phyloP scores from a whole-genome alignment of 1,140 invertebrate species.

The Trachelipus rathkii region DNA sequence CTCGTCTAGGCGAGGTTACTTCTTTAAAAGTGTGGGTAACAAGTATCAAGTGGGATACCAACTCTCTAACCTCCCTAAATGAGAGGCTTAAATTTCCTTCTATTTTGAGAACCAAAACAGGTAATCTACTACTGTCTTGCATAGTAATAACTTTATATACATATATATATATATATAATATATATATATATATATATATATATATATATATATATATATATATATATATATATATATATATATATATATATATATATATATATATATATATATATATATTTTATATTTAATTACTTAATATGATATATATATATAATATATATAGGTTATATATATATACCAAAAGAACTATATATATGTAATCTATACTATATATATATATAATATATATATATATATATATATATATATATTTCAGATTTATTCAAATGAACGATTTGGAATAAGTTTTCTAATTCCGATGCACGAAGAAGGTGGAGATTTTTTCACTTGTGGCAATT shows the following conservation, averaged over 20 bases:
- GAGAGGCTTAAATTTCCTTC: too few species aligned
- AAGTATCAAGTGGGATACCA: too few species aligned
- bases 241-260: neutral
- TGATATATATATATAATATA: too few species aligned
- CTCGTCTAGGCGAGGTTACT: too few species aligned
- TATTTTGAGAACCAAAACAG: too few species aligned
- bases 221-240: neutral
- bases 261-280: neutral
- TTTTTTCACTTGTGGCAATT: slow-evolving; percentile 47
- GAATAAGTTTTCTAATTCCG: slow-evolving; percentile 46
- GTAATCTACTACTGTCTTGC: too few species aligned
- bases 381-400: neutral
- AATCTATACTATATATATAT: too few species aligned
- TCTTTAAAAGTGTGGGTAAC: too few species aligned
- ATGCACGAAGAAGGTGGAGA: slow-evolving; percentile 45
- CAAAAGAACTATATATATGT: too few species aligned
- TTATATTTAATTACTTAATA: too few species aligned
- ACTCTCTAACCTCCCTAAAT: too few species aligned
- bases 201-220: neutral
- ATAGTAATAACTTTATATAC: neutral
- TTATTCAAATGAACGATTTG: slow-evolving; percentile 43
- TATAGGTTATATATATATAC: too few species aligned
- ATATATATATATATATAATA: slow-evolving; percentile 5
- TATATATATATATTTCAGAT: slow-evolving; percentile 39
- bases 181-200: slow-evolving; percentile 5